Evolutionary conservation across 2,113 vertebrate genomes (phyloP), one percentile per base, ranked within the genome.

Genomic region (Amblyornis subalaris): DNA sequence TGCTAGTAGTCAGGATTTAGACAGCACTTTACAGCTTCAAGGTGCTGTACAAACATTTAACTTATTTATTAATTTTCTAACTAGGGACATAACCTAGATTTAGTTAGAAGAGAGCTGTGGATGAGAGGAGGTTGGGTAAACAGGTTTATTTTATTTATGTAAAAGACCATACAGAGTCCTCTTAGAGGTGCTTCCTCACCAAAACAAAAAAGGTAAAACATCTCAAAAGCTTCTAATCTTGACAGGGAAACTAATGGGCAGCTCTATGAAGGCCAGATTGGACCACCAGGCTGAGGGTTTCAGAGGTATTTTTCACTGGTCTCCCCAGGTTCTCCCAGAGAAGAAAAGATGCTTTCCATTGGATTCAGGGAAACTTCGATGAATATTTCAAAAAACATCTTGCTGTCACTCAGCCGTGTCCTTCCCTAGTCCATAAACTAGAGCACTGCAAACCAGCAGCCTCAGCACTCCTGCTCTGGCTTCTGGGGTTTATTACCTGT

Each of bases 51-150:
- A 95, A 95, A 93, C 94, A 95, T 86, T 95, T 84, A 93, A 76
- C 85, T 95, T 93, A 91, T 90, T 94, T 91, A 95, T 95, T 95
- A 94, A 94, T 91, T 92, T 93, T 92, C 85, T 94, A 93, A 84
- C 93, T 50, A 64, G 93, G 93, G 93, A 94, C 79, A 36, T 95
- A 95, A 97, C 93, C 92, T 90, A 96, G 91, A 93, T 96, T 95
- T 81, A 73, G 88, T 80, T 54, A 64, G 69, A 70, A 94, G 69
- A 12, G 36, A 54, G 79, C 53, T 71, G 54, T 50, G 25, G 53
- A 69, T 71, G 64, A 85, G 66, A 83, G 88, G 28, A 83, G 18
- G n/a, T 11, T 77, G 57, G 69, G 36, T 84, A 90, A 86, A 88
- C 53, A 81, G 72, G 48, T 91, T 94, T 80, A 77, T 69, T 60